phyloP scores from a whole-genome alignment of 2,797 vertebrate species.

The Agapornis canus region DNA sequence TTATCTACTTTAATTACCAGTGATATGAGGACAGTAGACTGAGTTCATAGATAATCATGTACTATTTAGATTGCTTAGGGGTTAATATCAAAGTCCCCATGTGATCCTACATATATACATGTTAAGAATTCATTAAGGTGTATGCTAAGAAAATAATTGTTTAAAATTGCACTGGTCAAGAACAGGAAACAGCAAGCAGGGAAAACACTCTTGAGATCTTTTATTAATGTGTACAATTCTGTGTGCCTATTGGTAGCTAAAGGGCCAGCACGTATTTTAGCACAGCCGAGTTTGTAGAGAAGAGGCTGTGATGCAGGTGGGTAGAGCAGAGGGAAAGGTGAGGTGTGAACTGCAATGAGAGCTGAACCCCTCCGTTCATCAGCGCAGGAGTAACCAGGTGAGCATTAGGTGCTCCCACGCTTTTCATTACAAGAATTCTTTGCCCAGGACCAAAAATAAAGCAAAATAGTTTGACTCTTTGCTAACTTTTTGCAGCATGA shows the following conservation, averaged over 20 bases:
- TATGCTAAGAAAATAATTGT: background rate
- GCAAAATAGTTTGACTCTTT: background rate
- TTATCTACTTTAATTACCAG: background rate
- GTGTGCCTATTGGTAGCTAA: background rate
- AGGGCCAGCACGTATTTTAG: background rate
- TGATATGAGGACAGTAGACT: background rate
- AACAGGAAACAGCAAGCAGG: background rate
- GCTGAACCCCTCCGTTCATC: background rate
- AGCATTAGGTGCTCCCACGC: background rate
- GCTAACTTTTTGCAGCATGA: background rate
- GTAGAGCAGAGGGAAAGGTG: background rate
- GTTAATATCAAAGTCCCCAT: background rate
- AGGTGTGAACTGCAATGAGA: background rate
- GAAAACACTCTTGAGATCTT: background rate
- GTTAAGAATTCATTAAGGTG: background rate
- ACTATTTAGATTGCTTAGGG: background rate
- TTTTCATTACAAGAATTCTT: background rate
- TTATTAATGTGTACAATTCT: background rate
- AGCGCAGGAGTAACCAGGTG: background rate
- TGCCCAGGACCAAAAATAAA: background rate
- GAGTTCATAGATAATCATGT: background rate
- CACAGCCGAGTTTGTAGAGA: background rate
- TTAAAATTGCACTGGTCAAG: background rate
- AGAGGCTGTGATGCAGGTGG: background rate
- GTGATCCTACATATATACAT: rapidly evolving